Percentiles rank a stretch among this genome's conserved stretches.
Conservation (phyloP, 2,888 invertebrate genomes). For the Oegoconia quadripuncta region DNA sequence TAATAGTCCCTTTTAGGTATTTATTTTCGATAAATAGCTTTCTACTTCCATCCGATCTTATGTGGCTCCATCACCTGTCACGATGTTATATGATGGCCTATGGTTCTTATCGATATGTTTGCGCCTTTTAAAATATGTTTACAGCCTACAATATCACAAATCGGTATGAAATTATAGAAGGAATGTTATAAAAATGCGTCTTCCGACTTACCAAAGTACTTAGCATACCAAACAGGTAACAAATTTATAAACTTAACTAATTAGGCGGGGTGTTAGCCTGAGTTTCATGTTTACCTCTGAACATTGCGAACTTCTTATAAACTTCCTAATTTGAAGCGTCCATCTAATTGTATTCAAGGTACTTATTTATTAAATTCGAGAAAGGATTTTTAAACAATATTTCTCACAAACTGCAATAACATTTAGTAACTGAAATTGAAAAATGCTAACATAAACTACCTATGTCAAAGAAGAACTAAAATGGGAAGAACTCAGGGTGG, state of each 20-base stretch:
- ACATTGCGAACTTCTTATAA: slow-evolving; percentile 54
- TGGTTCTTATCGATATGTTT: no score
- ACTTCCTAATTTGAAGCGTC: slow-evolving; percentile 59
- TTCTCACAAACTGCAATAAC: no score
- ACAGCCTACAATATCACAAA: slow-evolving; percentile 9
- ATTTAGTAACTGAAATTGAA: no score
- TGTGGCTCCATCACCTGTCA: no score
- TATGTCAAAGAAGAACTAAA: no score
- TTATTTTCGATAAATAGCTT: no score
- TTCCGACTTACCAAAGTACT: slow-evolving; percentile 46
- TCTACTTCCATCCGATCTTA: no score
- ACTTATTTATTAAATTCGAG: slow-evolving; percentile 47
- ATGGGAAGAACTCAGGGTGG: no score
- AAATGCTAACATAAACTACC: no score
- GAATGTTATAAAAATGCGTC: slow-evolving; percentile 34
- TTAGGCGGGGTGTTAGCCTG: slow-evolving; percentile 54
- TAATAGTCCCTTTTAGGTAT: no score
- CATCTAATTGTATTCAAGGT: slow-evolving; percentile 56
- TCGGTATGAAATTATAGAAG: slow-evolving; percentile 1
- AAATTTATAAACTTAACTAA: slow-evolving; percentile 73
- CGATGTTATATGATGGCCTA: no score
- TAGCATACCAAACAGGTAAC: slow-evolving; percentile 74
- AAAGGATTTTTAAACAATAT: neutral
- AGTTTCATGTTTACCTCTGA: slow-evolving; percentile 63
- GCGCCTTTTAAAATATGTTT: no score